These are phyloP conservation scores for Brachionus angularis DNA, from an alignment of 1,140 invertebrate genomes.

Conservation along the genomic window DNA sequence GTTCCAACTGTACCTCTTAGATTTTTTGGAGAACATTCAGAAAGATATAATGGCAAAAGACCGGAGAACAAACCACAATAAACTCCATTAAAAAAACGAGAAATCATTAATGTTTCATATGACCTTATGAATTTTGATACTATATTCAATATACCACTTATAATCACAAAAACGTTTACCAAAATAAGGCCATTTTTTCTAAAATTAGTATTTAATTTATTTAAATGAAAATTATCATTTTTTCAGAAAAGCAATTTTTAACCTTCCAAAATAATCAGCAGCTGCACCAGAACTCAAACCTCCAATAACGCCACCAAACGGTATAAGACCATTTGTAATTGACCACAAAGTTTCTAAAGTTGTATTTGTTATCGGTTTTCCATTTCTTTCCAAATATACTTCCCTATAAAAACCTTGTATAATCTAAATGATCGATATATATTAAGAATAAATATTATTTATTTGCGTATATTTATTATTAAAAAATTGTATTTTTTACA, in stretches of 20 bases:
- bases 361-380: background rate
- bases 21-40: constrained; percentile 76
- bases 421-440: background rate
- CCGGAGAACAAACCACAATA: constrained; percentile 59
- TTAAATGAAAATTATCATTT: constrained; percentile 16
- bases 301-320: constrained; percentile 86
- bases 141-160: constrained; percentile 86
- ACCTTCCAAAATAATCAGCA: constrained; percentile 75
- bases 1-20: constrained; percentile 76
- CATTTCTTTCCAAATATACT: constrained; percentile 9
- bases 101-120: constrained; percentile 92
- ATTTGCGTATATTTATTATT: background rate
- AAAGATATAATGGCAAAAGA: constrained; percentile 76
- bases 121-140: constrained; percentile 83
- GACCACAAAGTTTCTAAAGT: constrained; percentile 54
- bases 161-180: constrained; percentile 88
- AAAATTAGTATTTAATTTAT: constrained; percentile 48
- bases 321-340: constrained; percentile 75
- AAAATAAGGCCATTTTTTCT: constrained; percentile 90
- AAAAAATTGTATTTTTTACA: constrained; percentile 58
- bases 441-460: background rate
- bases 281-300: constrained; percentile 71
- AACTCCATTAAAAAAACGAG: constrained; percentile 57
- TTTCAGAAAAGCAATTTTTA: constrained; percentile 47
- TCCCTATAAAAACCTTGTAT: constrained; percentile 39